Conservation (phyloP, 2,797 vertebrate genomes). For the Glossophaga mutica region DNA sequence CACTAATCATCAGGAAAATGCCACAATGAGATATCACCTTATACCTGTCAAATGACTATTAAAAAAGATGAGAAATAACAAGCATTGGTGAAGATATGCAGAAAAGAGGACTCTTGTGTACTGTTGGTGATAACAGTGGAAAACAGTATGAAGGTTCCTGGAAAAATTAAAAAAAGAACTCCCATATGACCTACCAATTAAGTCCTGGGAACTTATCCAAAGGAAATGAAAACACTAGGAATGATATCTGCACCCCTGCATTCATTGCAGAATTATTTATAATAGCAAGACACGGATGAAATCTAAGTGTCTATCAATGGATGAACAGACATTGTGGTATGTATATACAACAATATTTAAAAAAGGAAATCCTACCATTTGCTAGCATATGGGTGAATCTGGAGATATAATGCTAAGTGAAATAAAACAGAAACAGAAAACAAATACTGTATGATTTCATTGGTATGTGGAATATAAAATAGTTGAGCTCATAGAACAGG, state of each 20-base stretch:
- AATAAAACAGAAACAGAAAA: neutral
- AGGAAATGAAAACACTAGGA: neutral
- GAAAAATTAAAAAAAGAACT: neutral
- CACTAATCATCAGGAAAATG: neutral
- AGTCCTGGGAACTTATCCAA: neutral
- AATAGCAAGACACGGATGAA: neutral
- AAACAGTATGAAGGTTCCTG: neutral
- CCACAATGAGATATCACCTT: neutral
- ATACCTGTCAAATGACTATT: neutral
- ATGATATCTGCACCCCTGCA: neutral
- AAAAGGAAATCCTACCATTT: neutral
- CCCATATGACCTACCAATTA: neutral
- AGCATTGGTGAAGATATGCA: neutral
- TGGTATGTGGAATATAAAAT: neutral
- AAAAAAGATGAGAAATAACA: neutral
- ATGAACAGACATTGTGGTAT: neutral
- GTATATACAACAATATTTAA: neutral
- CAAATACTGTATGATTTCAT: neutral
- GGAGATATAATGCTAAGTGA: neutral
- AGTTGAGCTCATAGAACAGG: neutral
- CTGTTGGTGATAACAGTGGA: neutral
- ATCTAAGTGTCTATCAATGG: neutral
- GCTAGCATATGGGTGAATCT: neutral
- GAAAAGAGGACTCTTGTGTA: neutral
- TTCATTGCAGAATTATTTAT: neutral